Conservation (phyloP, 2,888 invertebrate species). For the Dryomyza anilis region DNA sequence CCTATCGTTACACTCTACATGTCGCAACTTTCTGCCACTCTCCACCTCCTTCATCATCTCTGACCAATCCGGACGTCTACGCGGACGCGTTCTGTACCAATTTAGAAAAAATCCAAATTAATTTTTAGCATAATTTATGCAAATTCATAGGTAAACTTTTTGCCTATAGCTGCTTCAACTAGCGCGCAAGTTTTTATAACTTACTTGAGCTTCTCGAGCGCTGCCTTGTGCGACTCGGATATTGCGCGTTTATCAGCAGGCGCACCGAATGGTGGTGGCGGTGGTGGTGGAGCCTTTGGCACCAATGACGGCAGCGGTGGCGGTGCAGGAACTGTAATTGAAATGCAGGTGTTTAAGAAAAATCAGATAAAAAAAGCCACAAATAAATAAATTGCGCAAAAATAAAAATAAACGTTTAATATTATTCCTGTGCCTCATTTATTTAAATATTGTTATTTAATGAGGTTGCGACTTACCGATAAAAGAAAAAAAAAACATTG, state of each 20-base stretch:
- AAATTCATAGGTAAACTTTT: slow-evolving; percentile 4
- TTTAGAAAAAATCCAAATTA: no score
- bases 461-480: slow-evolving; percentile 30
- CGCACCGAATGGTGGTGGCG: slow-evolving; percentile 71
- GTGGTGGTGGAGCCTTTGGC: slow-evolving; percentile 70
- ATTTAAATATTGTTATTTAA: slow-evolving; percentile 29
- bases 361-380: no score
- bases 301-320: slow-evolving; percentile 59
- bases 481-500: no score
- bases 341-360: background rate
- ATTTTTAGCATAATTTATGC: slow-evolving; percentile 22
- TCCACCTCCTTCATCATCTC: slow-evolving; percentile 93
- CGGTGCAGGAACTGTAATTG: slow-evolving; percentile 56
- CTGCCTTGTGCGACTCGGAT: slow-evolving; percentile 68
- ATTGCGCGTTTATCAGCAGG: slow-evolving; percentile 67
- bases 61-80: slow-evolving; percentile 85
- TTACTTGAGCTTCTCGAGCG: slow-evolving; percentile 73
- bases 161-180: background rate
- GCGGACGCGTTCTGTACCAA: slow-evolving; percentile 68
- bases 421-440: background rate
- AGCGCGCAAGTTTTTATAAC: slow-evolving; percentile 22
- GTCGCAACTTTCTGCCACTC: slow-evolving; percentile 75
- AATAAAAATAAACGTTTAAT: slow-evolving; percentile 11
- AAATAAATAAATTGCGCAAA: no score
- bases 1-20: slow-evolving; percentile 86